phyloP scores from a whole-genome alignment of 2,888 invertebrate species.

The Ctena decussata region DNA sequence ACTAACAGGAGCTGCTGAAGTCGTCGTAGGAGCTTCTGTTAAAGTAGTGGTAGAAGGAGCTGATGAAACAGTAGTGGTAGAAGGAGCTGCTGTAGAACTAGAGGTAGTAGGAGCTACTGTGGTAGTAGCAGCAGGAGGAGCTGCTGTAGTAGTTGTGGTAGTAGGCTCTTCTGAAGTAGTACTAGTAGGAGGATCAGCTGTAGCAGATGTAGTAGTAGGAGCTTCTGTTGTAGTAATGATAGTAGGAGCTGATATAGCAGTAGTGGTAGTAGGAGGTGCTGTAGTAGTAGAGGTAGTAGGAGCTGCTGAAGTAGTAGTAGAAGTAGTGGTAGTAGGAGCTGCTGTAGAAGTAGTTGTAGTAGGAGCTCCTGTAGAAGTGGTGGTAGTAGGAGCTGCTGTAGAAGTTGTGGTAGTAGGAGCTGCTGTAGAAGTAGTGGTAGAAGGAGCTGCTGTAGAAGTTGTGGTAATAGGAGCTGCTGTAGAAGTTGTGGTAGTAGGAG shows the following conservation, averaged over 20 bases:
- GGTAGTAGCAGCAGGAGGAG: background rate
- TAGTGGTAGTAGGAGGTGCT: background rate
- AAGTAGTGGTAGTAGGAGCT: background rate
- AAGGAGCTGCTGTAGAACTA: background rate
- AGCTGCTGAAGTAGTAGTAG: background rate
- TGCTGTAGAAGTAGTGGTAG: conserved; percentile 19
- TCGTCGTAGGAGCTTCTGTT: background rate
- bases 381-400: conserved; percentile 20
- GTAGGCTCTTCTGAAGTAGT: background rate
- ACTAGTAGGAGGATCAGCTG: background rate
- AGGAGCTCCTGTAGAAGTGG: conserved; percentile 6
- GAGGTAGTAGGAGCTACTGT: background rate
- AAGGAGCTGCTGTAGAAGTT: background rate
- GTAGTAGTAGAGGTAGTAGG: background rate
- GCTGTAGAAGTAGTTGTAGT: background rate
- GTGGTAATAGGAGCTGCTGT: background rate
- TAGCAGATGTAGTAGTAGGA: background rate
- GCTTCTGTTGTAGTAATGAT: background rate
- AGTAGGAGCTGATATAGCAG: background rate
- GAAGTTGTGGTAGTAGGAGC: conserved; percentile 7
- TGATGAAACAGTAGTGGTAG: background rate
- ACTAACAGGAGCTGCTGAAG: background rate
- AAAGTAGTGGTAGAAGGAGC: background rate
- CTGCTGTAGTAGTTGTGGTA: background rate
- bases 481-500: background rate